phyloP scores from a whole-genome alignment of 2,113 vertebrate species.

The Caloenas nicobarica region DNA sequence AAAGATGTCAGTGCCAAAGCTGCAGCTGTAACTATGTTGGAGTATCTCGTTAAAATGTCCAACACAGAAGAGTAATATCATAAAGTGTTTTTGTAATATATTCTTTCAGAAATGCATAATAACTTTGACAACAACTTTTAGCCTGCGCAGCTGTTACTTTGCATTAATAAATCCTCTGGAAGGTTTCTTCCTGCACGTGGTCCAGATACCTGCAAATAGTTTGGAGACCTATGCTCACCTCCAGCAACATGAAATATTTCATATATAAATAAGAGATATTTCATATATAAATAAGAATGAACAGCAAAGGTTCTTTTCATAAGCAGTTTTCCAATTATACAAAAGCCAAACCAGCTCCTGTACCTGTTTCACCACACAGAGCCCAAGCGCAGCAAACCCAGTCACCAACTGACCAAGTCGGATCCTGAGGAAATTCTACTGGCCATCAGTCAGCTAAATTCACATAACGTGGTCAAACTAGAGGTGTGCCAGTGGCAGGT shows the following conservation, averaged over 20 bases:
- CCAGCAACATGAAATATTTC: background rate
- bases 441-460: background rate
- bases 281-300: background rate
- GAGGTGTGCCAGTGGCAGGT: accelerated
- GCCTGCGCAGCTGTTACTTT: background rate
- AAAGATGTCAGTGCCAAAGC: background rate
- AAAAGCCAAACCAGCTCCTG: background rate
- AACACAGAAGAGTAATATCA: background rate
- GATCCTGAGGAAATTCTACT: background rate
- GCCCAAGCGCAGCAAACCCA: background rate
- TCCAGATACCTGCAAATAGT: background rate
- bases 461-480: accelerated
- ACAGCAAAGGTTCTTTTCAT: background rate
- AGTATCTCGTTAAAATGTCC: background rate
- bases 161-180: background rate
- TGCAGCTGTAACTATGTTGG: background rate
- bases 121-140: background rate
- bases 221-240: background rate
- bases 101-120: background rate
- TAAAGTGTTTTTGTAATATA: background rate
- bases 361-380: background rate
- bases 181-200: background rate
- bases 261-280: background rate
- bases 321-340: background rate
- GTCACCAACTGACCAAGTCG: background rate